Base-by-base conservation (phyloP, 2,888 invertebrate species). In the Smittia aterrima region DNA sequence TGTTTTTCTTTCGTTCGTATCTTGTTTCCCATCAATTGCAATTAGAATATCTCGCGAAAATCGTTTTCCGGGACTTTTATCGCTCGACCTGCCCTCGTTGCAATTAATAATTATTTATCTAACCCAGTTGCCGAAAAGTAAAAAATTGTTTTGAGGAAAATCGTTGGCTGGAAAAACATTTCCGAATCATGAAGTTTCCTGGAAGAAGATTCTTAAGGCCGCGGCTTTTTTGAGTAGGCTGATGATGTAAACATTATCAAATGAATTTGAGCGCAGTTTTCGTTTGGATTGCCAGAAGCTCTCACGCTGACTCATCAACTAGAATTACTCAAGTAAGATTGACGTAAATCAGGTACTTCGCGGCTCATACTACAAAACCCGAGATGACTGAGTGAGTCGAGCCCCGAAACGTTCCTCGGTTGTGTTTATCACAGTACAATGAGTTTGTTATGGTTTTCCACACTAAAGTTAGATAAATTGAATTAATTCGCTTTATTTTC, bases 191-290 rank as follows among this genome's bases (percentile, higher is more conserved):
- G 16, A 47, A 47, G 47, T 47, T 47, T 47, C 47, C n/a, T 16
- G 47, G 47, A 47, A 47, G 16, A 47, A 32, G 32, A 32, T 6
- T 32, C 32, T 47, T 47, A 47, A 47, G 2, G 47, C 32, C 16
- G 38, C 11, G 47, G 47, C n/a, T 6, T 22, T 18, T 58, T 2
- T 22, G 58, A 58, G 58, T 18, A 13, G 58, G 58, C 6, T 2
- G 58, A 58, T 58, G 20, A 58, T 58, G 58, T 58, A 58, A 58
- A 58, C n/a, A 47, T 47, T 47, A n/a, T 47, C 47, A n/a, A 9
- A 3, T 9, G 47, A n/a, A 47, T 58, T 47, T 58, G 7, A 58
- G 18, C n/a, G 18, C 22, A 58, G 22, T 18, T 20, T 22, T 18
- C 58, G 18, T 22, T 9, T 6, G 58, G 20, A n/a, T 58, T 58